Percentiles rank a stretch among this genome's conserved stretches.
Conservation (phyloP, 2,797 vertebrate species). For the Fistularia tabacaria region DNA sequence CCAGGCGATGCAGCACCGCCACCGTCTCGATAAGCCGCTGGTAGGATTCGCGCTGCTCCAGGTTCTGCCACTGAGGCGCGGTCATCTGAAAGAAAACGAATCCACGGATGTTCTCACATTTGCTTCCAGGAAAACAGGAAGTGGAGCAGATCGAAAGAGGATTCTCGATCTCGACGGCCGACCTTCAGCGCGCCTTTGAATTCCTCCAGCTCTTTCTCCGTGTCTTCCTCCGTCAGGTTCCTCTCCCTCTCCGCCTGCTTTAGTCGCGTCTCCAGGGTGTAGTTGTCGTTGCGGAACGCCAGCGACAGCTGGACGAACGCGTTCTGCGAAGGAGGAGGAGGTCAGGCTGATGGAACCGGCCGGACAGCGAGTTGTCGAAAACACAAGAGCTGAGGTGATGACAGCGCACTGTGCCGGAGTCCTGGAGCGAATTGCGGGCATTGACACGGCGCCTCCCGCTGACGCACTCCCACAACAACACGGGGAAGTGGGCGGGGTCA, state of each 20-base stretch:
- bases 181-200: conserved; percentile 93
- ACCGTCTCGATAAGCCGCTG: conserved; percentile 90
- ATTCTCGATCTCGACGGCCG: conserved; percentile 33
- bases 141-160: background rate
- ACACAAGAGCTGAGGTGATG: too few species aligned
- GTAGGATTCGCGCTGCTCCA: conserved; percentile 90
- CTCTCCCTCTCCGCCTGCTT: conserved; percentile 93
- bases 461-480: too few species aligned
- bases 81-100: conserved; percentile 74
- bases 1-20: conserved; percentile 84
- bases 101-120: too few species aligned
- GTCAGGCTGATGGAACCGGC: conserved; percentile 21
- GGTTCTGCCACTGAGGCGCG: conserved; percentile 85
- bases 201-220: conserved; percentile 93
- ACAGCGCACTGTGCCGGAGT: too few species aligned
- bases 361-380: conserved; percentile 10
- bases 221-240: conserved; percentile 93
- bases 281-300: conserved; percentile 97
- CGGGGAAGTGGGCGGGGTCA: too few species aligned
- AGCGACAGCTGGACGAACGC: conserved; percentile 96
- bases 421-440: too few species aligned
- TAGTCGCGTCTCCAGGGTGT: conserved; percentile 92
- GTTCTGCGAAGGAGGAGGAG: conserved; percentile 76
- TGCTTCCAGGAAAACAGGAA: too few species aligned
- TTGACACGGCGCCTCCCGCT: too few species aligned